phyloP scores from a whole-genome alignment of 2,113 vertebrate genomes.

The Zeus faber region DNA sequence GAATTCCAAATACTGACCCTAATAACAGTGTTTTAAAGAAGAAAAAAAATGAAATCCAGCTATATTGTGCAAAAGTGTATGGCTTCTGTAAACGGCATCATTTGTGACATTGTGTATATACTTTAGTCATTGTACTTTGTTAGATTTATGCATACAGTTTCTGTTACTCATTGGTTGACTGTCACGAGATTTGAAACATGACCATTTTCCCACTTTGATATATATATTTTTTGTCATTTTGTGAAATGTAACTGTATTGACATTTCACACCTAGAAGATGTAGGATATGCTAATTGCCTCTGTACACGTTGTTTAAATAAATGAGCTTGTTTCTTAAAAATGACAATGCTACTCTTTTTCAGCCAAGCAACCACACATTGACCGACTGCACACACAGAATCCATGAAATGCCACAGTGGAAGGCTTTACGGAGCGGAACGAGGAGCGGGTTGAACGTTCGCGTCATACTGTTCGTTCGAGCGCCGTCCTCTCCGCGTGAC shows the following conservation, averaged over 20 bases:
- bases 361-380: background rate
- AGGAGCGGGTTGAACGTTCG: background rate
- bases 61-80: conserved; percentile 35
- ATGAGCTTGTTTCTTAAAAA: conserved; percentile 51
- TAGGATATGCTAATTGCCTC: conserved; percentile 50
- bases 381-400: too few species aligned
- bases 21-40: conserved; percentile 5
- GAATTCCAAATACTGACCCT: conserved; percentile 5
- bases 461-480: too few species aligned
- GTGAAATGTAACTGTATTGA: conserved; percentile 43
- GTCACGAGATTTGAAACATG: conserved; percentile 29
- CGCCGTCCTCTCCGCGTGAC: too few species aligned
- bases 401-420: too few species aligned
- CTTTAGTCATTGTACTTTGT: conserved; percentile 41
- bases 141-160: conserved; percentile 40
- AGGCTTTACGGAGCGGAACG: background rate
- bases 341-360: background rate
- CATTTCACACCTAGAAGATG: conserved; percentile 53
- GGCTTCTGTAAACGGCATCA: conserved; percentile 26
- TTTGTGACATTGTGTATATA: conserved; percentile 51
- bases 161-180: conserved; percentile 33
- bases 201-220: conserved; percentile 25
- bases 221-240: conserved; percentile 17
- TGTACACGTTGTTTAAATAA: conserved; percentile 61
- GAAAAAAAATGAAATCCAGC: conserved; percentile 1